Conservation (phyloP, 2,888 invertebrate species). For the Malthinus seriepunctatus region DNA sequence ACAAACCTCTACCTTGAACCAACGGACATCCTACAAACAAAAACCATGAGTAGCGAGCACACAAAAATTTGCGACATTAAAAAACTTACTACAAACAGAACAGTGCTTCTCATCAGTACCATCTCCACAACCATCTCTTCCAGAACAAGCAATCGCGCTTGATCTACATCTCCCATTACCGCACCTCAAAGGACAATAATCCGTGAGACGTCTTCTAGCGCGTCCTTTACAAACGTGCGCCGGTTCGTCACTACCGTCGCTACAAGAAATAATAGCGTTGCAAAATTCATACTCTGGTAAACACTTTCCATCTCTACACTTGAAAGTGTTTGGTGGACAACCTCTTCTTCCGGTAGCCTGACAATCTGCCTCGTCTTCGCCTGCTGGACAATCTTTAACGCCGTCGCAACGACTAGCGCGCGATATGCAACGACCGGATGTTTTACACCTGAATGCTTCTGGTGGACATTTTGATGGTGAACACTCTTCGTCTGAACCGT, state of each 20-base stretch:
- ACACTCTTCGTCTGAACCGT: slow-evolving; percentile 87
- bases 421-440: slow-evolving; percentile 74
- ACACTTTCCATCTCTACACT: slow-evolving; percentile 84
- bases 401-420: slow-evolving; percentile 83
- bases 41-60: slow-evolving; percentile 7
- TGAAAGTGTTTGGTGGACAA: slow-evolving; percentile 82
- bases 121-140: slow-evolving; percentile 90
- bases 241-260: slow-evolving; percentile 89
- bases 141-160: slow-evolving; percentile 87
- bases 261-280: slow-evolving; percentile 82
- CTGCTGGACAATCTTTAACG: slow-evolving; percentile 73
- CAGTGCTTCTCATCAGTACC: slow-evolving; percentile 86
- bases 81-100: slow-evolving; percentile 83
- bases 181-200: slow-evolving; percentile 82
- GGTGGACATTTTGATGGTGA: slow-evolving; percentile 64
- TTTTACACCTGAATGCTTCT: slow-evolving; percentile 73
- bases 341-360: slow-evolving; percentile 51
- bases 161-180: slow-evolving; percentile 87
- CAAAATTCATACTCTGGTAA: slow-evolving; percentile 90
- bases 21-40: slow-evolving; percentile 38
- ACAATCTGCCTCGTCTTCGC: slow-evolving; percentile 75
- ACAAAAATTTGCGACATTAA: neutral
- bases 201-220: slow-evolving; percentile 55
- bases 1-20: slow-evolving; percentile 32
- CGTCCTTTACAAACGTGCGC: slow-evolving; percentile 73